Conservation (phyloP, 2,113 vertebrate genomes). For the Microcebus tavaratra region DNA sequence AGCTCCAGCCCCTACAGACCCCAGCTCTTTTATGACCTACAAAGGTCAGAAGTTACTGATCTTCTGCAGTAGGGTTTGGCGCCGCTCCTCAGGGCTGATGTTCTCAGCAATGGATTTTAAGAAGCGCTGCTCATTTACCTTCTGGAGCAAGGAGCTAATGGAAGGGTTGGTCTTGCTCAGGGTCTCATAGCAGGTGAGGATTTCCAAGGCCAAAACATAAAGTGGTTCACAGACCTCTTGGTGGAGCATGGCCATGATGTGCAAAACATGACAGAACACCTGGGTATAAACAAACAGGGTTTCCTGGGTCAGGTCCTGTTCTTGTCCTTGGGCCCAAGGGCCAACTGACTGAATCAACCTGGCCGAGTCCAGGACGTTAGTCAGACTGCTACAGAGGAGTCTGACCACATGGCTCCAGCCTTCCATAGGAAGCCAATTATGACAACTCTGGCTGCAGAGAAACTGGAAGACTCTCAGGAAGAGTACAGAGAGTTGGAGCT, state of each 20-base stretch:
- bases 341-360: conserved; percentile 71
- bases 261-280: conserved; percentile 95
- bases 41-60: conserved; percentile 89
- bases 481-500: conserved; percentile 93
- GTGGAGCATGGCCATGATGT: conserved; percentile 95
- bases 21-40: not conserved
- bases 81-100: conserved; percentile 86
- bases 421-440: conserved; percentile 86
- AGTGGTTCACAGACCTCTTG: conserved; percentile 85
- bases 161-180: conserved; percentile 83
- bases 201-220: conserved; percentile 91
- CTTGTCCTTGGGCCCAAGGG: not conserved
- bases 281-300: conserved; percentile 92
- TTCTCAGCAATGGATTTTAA: conserved; percentile 90
- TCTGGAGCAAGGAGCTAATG: conserved; percentile 86
- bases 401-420: conserved; percentile 90
- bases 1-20: not conserved
- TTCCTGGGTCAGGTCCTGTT: conserved; percentile 82
- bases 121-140: conserved; percentile 92
- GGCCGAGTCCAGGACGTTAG: conserved; percentile 84
- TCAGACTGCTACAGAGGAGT: conserved; percentile 89
- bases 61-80: conserved; percentile 93
- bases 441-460: conserved; percentile 95
- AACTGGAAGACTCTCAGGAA: conserved; percentile 93
- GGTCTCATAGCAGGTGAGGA: conserved; percentile 91